Conservation (phyloP, 2,113 vertebrate genomes). For the Actenoides lindsayi region DNA sequence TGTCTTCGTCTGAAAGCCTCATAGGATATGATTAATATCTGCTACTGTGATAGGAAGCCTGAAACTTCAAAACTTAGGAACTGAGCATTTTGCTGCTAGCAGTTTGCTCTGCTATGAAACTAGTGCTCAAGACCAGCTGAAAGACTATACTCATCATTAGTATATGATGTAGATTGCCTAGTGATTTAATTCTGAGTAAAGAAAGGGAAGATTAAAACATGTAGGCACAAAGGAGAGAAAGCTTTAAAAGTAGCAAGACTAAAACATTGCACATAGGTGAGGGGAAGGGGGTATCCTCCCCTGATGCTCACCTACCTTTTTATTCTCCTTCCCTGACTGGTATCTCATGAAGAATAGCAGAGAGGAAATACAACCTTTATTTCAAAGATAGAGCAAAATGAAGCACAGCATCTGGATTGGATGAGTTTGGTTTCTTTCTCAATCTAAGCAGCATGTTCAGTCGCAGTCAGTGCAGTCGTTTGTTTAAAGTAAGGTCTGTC, state of each 20-base stretch:
- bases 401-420: neutral
- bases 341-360: neutral
- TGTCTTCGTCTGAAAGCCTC: slow-evolving; percentile 28
- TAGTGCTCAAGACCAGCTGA: neutral
- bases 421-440: neutral
- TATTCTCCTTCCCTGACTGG: neutral
- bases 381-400: neutral
- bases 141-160: slow-evolving; percentile 1
- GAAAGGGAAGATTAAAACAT: neutral
- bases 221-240: neutral
- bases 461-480: neutral
- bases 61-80: slow-evolving; percentile 47
- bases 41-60: slow-evolving; percentile 41
- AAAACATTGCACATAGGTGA: neutral
- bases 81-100: slow-evolving; percentile 57
- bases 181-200: slow-evolving; percentile 16
- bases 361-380: neutral
- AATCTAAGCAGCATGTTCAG: neutral
- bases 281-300: neutral
- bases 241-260: neutral
- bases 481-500: neutral
- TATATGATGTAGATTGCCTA: neutral
- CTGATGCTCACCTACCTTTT: neutral
- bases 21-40: slow-evolving; percentile 37
- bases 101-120: slow-evolving; percentile 44